Evolutionary conservation across 37 sponge, comb jelly and placozoan genomes (phyloP).

Genomic region (Eunapius fragilis): DNA sequence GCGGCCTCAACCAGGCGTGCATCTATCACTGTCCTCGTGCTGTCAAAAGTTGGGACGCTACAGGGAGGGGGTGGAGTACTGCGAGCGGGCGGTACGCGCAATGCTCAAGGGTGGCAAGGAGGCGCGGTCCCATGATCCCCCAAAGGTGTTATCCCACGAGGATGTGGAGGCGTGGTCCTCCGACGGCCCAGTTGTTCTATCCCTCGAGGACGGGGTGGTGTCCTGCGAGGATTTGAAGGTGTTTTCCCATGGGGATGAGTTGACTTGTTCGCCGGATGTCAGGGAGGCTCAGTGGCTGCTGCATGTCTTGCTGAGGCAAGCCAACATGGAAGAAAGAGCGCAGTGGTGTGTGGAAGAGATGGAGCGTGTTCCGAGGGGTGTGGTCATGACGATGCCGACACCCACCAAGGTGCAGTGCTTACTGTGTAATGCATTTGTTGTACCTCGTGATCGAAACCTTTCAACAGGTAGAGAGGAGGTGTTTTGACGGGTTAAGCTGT

Average conservation of each 20-base stretch:
- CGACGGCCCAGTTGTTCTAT: too few relatives aligned
- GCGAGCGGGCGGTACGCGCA: not conserved
- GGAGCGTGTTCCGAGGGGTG: not conserved
- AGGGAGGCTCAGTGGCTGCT: not conserved
- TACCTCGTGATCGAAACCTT: not conserved
- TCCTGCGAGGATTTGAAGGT: not conserved
- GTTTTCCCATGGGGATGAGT: too few relatives aligned
- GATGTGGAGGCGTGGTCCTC: not conserved
- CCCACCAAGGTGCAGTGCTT: not conserved
- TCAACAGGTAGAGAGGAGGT: conserved; percentile 59
- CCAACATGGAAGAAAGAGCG: not conserved
- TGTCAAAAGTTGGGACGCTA: not conserved
- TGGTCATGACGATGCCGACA: not conserved
- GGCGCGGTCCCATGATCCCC: too few relatives aligned
- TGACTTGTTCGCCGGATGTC: not conserved
- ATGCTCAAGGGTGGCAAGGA: not conserved
- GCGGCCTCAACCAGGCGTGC: not conserved
- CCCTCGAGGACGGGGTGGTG: not conserved
- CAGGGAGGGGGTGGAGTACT: not conserved
- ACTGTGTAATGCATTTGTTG: not conserved
- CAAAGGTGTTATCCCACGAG: not conserved
- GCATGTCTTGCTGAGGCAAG: not conserved
- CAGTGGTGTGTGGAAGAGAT: not conserved
- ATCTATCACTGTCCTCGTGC: not conserved
- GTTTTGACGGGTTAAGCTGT: conserved; percentile 22